Evolutionary conservation across 2,113 vertebrate genomes (phyloP).

Genomic region (Bubo bubo): DNA sequence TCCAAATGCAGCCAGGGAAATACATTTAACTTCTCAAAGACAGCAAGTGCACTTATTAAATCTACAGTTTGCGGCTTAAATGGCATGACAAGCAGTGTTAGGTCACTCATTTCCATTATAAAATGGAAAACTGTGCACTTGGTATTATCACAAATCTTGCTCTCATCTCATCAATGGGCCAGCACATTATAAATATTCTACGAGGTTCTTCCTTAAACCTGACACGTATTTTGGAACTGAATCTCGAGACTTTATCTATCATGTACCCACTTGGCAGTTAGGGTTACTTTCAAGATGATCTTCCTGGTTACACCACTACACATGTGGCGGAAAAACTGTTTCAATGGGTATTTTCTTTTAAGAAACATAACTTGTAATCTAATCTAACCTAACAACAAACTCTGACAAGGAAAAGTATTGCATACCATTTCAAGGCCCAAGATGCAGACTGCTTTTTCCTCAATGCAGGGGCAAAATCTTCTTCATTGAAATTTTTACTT

Average conservation of each 20-base stretch:
- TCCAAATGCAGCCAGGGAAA: neutral
- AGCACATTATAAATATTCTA: neutral
- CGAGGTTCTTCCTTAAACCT: neutral
- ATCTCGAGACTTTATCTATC: neutral
- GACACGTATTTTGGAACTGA: neutral
- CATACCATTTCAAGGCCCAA: conserved; percentile 96
- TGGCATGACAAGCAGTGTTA: neutral
- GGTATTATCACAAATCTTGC: neutral
- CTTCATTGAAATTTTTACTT: conserved; percentile 90
- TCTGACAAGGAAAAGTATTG: neutral
- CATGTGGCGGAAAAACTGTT: neutral
- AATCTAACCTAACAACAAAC: neutral
- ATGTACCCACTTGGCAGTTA: fast-evolving
- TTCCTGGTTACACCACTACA: neutral
- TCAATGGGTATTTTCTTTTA: neutral
- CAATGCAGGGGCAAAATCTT: conserved; percentile 90
- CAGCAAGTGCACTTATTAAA: neutral
- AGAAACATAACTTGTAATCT: neutral
- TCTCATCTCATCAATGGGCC: neutral
- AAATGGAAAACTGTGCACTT: neutral
- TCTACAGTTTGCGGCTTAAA: neutral
- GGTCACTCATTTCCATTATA: neutral
- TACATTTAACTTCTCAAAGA: neutral
- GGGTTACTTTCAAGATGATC: neutral
- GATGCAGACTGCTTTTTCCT: conserved; percentile 93